Evolutionary conservation across 1,140 invertebrate species (phyloP), one percentile per base, ranked within the genome.

Genomic region (Nephila pilipes): DNA sequence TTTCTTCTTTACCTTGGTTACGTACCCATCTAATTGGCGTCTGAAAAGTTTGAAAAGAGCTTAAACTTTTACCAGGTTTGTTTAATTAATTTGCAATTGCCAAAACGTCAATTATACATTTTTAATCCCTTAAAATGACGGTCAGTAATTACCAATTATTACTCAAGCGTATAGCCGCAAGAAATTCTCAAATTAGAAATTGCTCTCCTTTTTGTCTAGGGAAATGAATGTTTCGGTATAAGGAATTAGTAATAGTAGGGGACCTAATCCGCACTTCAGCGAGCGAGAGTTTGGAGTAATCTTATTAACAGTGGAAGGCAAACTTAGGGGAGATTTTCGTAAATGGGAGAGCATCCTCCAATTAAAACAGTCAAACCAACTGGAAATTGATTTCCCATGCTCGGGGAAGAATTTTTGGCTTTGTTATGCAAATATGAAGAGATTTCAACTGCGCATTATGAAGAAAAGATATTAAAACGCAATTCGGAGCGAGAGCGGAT

Each of bases 311-410:
- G 29, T 18, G 29, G 29, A 14, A 12, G 18, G 29, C 69, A 75
- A 75, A 75, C 69, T 75, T 36, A 16, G 16, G 29, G n/a, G n/a
- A n/a, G 29, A 29, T 32, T 75, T 36, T 36, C 29, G 63, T 32
- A 75, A 75, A 75, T 75, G 18, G 69, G 32, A 8, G 29, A 75
- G 65, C 65, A 32, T 75, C 29, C 5, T 32, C 65, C 65, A 75
- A 75, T 75, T 75, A 75, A 75, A 75, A 75, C 79, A 38, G 36
- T 54, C 79, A 81, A 81, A 38, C n/a, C 80, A 55, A 81, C 80
- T 55, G 38, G 46, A 81, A 81, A 81, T 81, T 81, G 80, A 81
- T 81, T 81, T 81, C 46, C 29, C 38, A n/a, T 16, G 38, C 20
- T 54, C 36, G 22, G 38, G 1, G 80, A 3, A 75, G 69, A 5